These are phyloP conservation scores for Ciconia boyciana DNA, from an alignment of 2,113 vertebrate species.

Conservation along the genomic window DNA sequence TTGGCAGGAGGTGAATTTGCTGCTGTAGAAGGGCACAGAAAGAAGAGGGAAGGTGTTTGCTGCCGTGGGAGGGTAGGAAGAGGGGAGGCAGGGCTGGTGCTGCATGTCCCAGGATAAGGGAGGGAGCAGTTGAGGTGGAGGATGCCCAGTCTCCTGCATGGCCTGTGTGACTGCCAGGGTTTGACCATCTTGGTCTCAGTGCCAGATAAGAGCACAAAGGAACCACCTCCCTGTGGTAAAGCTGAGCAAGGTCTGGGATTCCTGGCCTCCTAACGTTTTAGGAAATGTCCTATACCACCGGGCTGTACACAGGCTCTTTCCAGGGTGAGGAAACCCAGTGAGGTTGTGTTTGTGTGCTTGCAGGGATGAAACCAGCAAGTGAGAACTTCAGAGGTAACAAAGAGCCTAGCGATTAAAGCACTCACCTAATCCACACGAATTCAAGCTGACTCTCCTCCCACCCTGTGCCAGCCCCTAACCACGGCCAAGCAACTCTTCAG, in stretches of 20 bases:
- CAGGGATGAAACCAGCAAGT: background rate
- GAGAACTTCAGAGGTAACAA: background rate
- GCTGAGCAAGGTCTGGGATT: background rate
- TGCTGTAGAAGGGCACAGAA: background rate
- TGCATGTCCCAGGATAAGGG: background rate
- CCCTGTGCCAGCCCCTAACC: background rate
- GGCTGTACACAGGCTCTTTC: background rate
- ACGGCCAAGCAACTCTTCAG: background rate
- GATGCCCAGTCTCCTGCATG: background rate
- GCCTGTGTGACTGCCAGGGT: background rate
- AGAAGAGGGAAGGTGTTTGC: background rate
- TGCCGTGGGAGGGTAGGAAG: background rate
- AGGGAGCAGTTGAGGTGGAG: background rate
- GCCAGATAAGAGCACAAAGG: background rate
- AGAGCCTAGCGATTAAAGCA: background rate
- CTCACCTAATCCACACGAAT: rapidly evolving
- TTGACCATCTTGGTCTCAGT: background rate
- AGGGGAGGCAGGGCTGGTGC: background rate
- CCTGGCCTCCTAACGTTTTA: background rate
- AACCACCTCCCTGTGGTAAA: background rate
- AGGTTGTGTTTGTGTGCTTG: background rate
- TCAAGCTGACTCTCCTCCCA: background rate
- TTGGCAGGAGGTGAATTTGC: background rate
- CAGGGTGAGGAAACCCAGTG: background rate
- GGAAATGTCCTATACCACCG: background rate